Base-by-base conservation (phyloP, 2,113 vertebrate species). In the Chaenocephalus aceratus region DNA sequence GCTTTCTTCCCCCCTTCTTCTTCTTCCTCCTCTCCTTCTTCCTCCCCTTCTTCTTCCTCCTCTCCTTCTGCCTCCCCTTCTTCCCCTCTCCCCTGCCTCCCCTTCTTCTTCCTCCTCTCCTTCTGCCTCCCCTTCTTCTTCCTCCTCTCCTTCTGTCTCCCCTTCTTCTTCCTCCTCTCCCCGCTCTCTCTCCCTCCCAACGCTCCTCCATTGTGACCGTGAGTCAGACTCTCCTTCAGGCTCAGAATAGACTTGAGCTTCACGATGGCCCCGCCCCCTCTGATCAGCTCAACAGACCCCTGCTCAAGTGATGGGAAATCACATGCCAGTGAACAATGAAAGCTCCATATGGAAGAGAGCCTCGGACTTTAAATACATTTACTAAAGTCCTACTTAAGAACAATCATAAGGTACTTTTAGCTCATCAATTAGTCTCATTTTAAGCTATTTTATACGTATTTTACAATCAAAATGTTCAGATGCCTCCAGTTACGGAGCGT, bases 191-290 rank as follows among this genome's bases (percentile, higher is more conserved):
- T 51, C 59, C 41, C 76, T 72, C 64, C 68, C 60, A 2, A 0
- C 5, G 10, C 71, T 66, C 44, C 83, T 78, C 52, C 78, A 70
- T 14, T 79, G 86, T 93, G 86, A 90, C 80, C 77, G 79, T 93
- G 92, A 94, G 80, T 94, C 92, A 93, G 87, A 85, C 60, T 92
- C 83, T 93, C 90, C 75, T 75, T 82, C 79, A 84, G 57, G 73
- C 86, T 83, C 72, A 80, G 77, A 93, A 89, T 85, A 90, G 89
- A 91, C 76, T 13, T 51, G 82, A 84, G 84, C 74, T 84, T 84
- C 82, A 66, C 63, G 86, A 86, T 75, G 41, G 52, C 13, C 52
- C 84, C 61, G 23, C 71, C 77, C 46, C 68, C 65, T 68, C 66
- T 80, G 86, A 89, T 91, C 84, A 70, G 81, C 78, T 84, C 75